Percentiles rank a stretch among this genome's conserved stretches.
Evolutionary conservation across 2,797 vertebrate genomes (phyloP).

Genomic region (Aphelocoma californica): DNA sequence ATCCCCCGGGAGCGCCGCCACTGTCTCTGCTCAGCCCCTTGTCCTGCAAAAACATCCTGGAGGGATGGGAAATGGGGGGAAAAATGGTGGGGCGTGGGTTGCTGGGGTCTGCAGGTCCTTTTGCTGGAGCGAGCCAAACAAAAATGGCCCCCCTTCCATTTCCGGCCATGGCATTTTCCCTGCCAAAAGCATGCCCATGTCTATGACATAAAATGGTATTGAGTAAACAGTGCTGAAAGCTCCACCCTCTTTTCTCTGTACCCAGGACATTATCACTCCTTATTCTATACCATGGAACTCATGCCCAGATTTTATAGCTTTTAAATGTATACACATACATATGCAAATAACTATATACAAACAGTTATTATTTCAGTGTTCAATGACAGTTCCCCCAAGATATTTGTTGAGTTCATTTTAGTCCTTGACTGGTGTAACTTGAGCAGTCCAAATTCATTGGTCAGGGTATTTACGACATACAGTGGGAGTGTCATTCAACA

Average conservation of each 20-base stretch:
- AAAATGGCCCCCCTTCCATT: background rate
- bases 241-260: background rate
- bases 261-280: too few relatives aligned
- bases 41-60: background rate
- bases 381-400: too few relatives aligned
- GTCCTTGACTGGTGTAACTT: too few relatives aligned
- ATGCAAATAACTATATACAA: too few relatives aligned
- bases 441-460: too few relatives aligned
- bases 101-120: background rate
- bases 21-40: background rate
- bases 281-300: too few relatives aligned
- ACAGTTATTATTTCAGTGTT: too few relatives aligned
- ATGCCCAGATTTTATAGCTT: too few relatives aligned
- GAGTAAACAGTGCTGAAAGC: background rate
- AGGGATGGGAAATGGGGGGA: background rate
- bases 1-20: rapidly evolving
- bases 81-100: rapidly evolving
- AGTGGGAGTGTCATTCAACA: too few relatives aligned
- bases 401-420: too few relatives aligned
- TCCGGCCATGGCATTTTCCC: background rate
- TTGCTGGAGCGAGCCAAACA: background rate
- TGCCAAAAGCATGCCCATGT: background rate
- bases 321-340: too few relatives aligned
- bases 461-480: too few relatives aligned
- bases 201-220: background rate